Evolutionary conservation across 2,113 vertebrate genomes (phyloP), one percentile per base, ranked within the genome.

Genomic region (Sturnira hondurensis): DNA sequence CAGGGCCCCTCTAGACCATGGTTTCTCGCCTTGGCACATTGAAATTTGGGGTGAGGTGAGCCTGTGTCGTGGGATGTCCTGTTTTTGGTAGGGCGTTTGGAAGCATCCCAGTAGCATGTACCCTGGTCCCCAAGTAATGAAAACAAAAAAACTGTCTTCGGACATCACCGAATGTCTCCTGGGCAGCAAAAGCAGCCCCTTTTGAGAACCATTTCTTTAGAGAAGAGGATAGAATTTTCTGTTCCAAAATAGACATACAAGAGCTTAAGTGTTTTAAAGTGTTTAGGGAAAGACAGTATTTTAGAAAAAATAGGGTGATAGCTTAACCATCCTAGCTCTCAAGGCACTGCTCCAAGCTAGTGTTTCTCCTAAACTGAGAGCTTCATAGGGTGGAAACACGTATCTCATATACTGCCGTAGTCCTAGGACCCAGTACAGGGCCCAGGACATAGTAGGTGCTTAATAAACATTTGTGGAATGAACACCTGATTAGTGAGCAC

Each of bases 191-290:
- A 81, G 10, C 5, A 9, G 28, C 13, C 3, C 24, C 4, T 47
- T 3, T 36, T 38, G 88, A 87, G 74, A 92, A 83, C 20, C 56
- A 70, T 67, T 85, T 43, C 36, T 80, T 86, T 74, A 85, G 36
- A 85, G 70, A 83, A 92, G 10, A 31, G 63, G 17, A 58, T 47
- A 28, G 47, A 82, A 61, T 68, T 43, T 38, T 84, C 33, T 43
- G 2, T 41, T 88, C n/a, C 58, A 76, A 90, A 77, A 73, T 71
- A 43, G 24, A 50, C 56, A 28, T 31, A 45, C 52, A 45, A 22
- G 68, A 26, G 43, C 36, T 4, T 80, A 68, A 54, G 15, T 87
- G 56, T 94, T 70, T 68, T 41, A 45, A 94, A 86, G 41, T 33
- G 43, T 87, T 76, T 65, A 52, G 65, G 78, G 56, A 63, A 80